Conservation (phyloP, 2,888 invertebrate species). For the Bruchidius siliquastri region DNA sequence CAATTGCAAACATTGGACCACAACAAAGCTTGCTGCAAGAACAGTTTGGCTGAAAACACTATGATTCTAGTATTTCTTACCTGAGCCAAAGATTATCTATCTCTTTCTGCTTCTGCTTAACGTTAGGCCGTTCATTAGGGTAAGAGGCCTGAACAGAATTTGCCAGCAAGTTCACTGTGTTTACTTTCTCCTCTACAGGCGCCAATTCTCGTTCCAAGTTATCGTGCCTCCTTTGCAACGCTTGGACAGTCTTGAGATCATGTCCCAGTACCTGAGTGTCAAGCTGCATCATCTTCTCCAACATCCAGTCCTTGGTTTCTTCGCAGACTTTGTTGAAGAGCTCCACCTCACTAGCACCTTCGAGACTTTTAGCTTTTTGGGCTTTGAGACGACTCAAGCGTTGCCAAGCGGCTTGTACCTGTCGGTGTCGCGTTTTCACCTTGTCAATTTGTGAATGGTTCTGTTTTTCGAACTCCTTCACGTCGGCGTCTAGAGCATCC, state of each 20-base stretch:
- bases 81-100: conserved; percentile 80
- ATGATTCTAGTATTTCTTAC: too few species aligned
- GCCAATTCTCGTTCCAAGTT: conserved; percentile 91
- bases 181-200: conserved; percentile 91
- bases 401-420: conserved; percentile 87
- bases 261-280: conserved; percentile 73
- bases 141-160: conserved; percentile 89
- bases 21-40: too few species aligned
- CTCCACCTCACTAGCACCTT: conserved; percentile 78
- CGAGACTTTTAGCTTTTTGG: conserved; percentile 85
- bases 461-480: conserved; percentile 76
- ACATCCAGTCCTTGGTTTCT: conserved; percentile 96
- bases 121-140: conserved; percentile 83
- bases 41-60: too few species aligned
- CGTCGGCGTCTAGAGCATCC: conserved; percentile 82
- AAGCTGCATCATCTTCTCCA: conserved; percentile 88
- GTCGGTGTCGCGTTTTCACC: conserved; percentile 69
- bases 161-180: conserved; percentile 72
- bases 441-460: conserved; percentile 85
- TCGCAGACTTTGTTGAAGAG: conserved; percentile 93
- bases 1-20: too few species aligned
- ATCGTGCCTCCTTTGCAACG: conserved; percentile 85
- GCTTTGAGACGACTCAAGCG: conserved; percentile 78
- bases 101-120: conserved; percentile 77
- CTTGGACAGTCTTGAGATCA: conserved; percentile 87